These are phyloP conservation scores for Knipowitschia caucasica DNA, from an alignment of 2,797 vertebrate species.

Conservation along the genomic window DNA sequence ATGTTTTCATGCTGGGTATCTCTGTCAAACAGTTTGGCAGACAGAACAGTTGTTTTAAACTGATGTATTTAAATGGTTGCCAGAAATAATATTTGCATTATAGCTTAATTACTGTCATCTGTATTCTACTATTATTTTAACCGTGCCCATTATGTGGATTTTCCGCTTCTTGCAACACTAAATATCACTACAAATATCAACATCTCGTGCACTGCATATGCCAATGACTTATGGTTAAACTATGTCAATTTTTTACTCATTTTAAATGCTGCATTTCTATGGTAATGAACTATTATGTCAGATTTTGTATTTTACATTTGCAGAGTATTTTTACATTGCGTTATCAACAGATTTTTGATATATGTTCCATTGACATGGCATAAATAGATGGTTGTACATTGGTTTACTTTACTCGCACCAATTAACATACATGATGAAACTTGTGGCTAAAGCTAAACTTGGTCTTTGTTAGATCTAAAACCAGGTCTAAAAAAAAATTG, in stretches of 20 bases:
- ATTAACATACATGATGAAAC: too few species aligned
- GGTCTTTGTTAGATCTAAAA: too few species aligned
- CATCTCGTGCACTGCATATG: neutral
- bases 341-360: neutral
- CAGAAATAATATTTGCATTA: slow-evolving; percentile 48
- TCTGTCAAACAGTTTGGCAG: slow-evolving; percentile 61
- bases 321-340: too few species aligned
- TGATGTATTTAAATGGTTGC: slow-evolving; percentile 51
- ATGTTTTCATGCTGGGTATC: slow-evolving; percentile 50
- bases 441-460: too few species aligned
- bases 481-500: too few species aligned
- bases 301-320: too few species aligned
- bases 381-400: neutral
- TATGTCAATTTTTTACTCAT: too few species aligned
- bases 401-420: too few species aligned
- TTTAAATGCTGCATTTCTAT: too few species aligned
- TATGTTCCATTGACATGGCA: neutral
- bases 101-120: slow-evolving; percentile 44
- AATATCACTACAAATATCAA: slow-evolving; percentile 2
- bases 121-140: slow-evolving; percentile 45
- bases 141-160: slow-evolving; percentile 34
- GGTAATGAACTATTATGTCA: too few species aligned
- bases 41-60: slow-evolving; percentile 44
- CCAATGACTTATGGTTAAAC: neutral
- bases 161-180: slow-evolving; percentile 25